Percentiles rank a stretch among this genome's conserved stretches.
These are phyloP conservation scores for Drosophila triauraria DNA, from an alignment of 1,140 invertebrate genomes.

Conservation along the genomic window DNA sequence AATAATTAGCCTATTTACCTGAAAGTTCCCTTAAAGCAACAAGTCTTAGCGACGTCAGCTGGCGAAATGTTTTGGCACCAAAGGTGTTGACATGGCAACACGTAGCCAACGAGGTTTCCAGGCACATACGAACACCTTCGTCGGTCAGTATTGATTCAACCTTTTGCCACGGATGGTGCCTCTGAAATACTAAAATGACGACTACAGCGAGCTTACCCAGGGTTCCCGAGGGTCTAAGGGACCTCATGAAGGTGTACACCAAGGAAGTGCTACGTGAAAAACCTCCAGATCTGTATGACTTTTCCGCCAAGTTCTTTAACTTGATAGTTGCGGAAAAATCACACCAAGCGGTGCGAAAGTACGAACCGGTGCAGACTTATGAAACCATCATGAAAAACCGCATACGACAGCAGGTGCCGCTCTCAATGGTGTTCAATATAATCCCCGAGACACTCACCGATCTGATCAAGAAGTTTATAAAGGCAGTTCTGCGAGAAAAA, in stretches of 20 bases:
- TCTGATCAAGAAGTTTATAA: conserved; percentile 86
- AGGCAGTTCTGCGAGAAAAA: conserved; percentile 86
- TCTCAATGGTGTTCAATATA: conserved; percentile 82
- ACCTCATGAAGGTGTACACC: conserved; percentile 86
- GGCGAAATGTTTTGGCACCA: conserved; percentile 55
- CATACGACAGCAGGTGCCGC: conserved; percentile 58
- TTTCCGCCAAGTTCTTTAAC: conserved; percentile 85
- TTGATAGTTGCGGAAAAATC: conserved; percentile 83
- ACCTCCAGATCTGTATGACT: conserved; percentile 86
- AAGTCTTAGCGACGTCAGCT: conserved; percentile 36
- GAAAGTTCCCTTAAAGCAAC: conserved; percentile 6
- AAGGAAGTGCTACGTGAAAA: conserved; percentile 86
- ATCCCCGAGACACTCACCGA: conserved; percentile 86
- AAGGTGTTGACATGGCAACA: conserved; percentile 69
- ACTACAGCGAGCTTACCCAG: conserved; percentile 72
- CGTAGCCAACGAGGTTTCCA: conserved; percentile 41
- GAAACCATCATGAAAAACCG: conserved; percentile 70
- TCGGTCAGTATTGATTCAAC: conserved; percentile 74
- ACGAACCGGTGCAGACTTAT: conserved; percentile 61
- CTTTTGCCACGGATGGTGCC: conserved; percentile 38
- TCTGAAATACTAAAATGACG: conserved; percentile 55
- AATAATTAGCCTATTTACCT: not conserved
- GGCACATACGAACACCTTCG: conserved; percentile 28
- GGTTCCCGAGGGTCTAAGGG: conserved; percentile 86
- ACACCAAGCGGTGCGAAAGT: conserved; percentile 48